These are phyloP conservation scores for Dicrostonyx torquatus DNA, from an alignment of 2,797 vertebrate species.

Conservation along the genomic window DNA sequence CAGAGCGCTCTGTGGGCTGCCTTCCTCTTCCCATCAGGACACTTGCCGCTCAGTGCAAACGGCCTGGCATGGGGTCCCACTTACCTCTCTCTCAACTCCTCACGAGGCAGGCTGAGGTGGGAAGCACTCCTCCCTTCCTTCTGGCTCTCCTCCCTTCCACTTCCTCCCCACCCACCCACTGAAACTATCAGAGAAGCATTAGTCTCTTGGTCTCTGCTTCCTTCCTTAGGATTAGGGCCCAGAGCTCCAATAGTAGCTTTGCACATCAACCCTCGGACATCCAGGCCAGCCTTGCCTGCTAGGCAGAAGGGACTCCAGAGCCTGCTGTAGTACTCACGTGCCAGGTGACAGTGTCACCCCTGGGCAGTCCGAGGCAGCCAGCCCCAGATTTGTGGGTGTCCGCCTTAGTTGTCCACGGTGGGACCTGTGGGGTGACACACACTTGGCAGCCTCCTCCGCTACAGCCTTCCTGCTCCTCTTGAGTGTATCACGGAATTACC, in stretches of 20 bases:
- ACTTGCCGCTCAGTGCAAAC: fast-evolving
- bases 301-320: not conserved
- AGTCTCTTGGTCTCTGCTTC: not conserved
- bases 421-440: not conserved
- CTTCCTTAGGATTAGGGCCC: not conserved
- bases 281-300: not conserved
- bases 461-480: fast-evolving
- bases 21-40: not conserved
- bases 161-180: not conserved
- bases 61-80: not conserved
- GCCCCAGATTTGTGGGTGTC: not conserved
- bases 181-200: not conserved
- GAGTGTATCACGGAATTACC: not conserved
- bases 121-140: not conserved
- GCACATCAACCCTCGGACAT: fast-evolving
- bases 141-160: not conserved
- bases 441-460: not conserved
- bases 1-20: not conserved
- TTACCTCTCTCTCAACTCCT: not conserved
- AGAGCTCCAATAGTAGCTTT: not conserved
- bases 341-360: not conserved
- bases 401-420: no score
- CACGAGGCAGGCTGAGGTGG: not conserved
- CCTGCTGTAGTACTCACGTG: fast-evolving
- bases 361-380: not conserved